Evolutionary conservation across 2,888 invertebrate species (phyloP).

Genomic region (Drosophila neotestacea): DNA sequence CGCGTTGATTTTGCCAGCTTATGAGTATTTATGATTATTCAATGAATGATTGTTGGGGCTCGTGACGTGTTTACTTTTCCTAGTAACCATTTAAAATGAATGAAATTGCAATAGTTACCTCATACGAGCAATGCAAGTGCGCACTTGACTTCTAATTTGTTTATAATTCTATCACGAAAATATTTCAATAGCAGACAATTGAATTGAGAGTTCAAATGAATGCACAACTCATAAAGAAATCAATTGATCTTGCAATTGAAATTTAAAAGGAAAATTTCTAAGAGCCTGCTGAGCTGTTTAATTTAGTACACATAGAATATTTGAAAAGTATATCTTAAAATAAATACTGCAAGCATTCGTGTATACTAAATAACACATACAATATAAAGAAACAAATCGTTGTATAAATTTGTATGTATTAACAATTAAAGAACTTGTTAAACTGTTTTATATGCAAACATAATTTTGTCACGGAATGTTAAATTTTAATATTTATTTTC

Average conservation of each 20-base stretch:
- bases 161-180: slow-evolving; percentile 9
- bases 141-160: slow-evolving; percentile 16
- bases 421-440: background rate
- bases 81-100: slow-evolving; percentile 62
- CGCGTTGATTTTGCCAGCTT: slow-evolving; percentile 44
- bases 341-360: too few species aligned
- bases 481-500: background rate
- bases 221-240: background rate
- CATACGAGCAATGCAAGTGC: background rate
- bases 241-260: background rate
- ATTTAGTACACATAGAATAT: too few species aligned
- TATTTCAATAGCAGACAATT: background rate
- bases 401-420: background rate
- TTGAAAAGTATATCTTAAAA: too few species aligned
- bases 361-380: too few species aligned
- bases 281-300: too few species aligned
- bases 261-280: background rate
- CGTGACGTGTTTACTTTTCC: slow-evolving; percentile 39
- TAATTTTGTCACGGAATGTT: too few species aligned
- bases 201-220: background rate
- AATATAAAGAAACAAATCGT: background rate
- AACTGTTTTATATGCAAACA: background rate
- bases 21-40: slow-evolving; percentile 37
- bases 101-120: slow-evolving; percentile 56
- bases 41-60: slow-evolving; percentile 36